phyloP scores from a whole-genome alignment of 1,140 invertebrate genomes.

The Phocides pigmalion region DNA sequence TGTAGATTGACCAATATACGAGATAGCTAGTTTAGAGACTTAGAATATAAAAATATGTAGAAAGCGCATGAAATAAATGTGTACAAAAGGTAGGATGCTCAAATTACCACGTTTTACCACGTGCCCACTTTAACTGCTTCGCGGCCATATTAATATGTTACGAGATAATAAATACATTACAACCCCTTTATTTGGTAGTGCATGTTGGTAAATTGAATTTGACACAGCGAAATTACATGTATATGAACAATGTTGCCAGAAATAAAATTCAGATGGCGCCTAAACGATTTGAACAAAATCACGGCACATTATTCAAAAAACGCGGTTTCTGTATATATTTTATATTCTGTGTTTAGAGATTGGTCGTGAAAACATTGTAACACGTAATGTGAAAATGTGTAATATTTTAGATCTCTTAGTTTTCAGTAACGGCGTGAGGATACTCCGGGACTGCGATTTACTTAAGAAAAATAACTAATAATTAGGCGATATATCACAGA shows the following conservation, averaged over 20 bases:
- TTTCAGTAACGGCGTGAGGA: conserved; percentile 31
- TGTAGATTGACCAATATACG: conserved; percentile 15
- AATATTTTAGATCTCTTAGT: conserved; percentile 33
- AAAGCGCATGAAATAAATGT: background rate
- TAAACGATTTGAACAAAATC: background rate
- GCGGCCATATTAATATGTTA: too few relatives aligned
- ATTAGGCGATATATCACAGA: conserved; percentile 20
- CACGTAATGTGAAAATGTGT: conserved; percentile 14
- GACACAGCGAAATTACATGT: too few relatives aligned
- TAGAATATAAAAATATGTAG: conserved; percentile 1
- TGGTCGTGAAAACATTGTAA: conserved; percentile 22
- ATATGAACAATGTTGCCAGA: too few relatives aligned
- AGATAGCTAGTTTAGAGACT: conserved; percentile 24
- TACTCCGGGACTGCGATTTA: background rate
- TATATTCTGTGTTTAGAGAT: conserved; percentile 10
- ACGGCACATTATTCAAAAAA: background rate
- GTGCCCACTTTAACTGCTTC: too few relatives aligned
- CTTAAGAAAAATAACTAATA: too few relatives aligned
- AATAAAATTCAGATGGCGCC: too few relatives aligned
- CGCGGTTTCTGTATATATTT: background rate
- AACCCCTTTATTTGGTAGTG: too few relatives aligned
- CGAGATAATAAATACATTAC: too few relatives aligned
- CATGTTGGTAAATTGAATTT: too few relatives aligned
- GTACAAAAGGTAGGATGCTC: too few relatives aligned
- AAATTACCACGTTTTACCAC: too few relatives aligned